A percentile compares a stretch with the other conserved stretches of the same genome.
phyloP scores from a whole-genome alignment of 2,113 vertebrate genomes.

The Sigmodon hispidus region DNA sequence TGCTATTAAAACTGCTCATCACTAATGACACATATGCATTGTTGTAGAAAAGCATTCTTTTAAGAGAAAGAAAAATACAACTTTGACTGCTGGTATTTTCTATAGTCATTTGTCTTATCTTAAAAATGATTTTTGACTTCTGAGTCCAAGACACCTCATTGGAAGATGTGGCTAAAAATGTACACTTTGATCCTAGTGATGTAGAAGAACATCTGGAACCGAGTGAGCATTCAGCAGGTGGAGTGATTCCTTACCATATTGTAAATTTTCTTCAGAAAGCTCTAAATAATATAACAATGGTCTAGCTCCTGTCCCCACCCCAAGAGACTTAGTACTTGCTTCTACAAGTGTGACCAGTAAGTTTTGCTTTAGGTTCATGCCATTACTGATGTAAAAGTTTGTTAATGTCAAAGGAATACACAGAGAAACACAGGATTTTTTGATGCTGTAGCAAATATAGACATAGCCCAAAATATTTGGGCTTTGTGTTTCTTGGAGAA shows the following conservation, averaged over 20 bases:
- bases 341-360: not conserved
- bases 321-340: not conserved
- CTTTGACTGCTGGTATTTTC: not conserved
- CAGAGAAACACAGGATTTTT: not conserved
- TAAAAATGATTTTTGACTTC: slow-evolving; percentile 7
- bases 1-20: slow-evolving; percentile 3
- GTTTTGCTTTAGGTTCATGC: not conserved
- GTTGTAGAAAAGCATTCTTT: not conserved
- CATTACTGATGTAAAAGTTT: not conserved
- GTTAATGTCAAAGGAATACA: not conserved
- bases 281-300: not conserved
- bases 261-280: not conserved
- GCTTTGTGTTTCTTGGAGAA: not conserved
- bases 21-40: not conserved
- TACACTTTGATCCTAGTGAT: not conserved
- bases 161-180: not conserved
- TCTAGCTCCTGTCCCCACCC: not conserved
- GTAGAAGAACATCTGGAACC: not conserved
- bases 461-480: not conserved
- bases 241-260: not conserved
- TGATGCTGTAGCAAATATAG: not conserved
- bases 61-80: not conserved
- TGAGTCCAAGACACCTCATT: not conserved
- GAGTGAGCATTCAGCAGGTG: not conserved
- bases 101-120: not conserved